phyloP scores from a whole-genome alignment of 2,113 vertebrate genomes.

The Dicaeum eximium region DNA sequence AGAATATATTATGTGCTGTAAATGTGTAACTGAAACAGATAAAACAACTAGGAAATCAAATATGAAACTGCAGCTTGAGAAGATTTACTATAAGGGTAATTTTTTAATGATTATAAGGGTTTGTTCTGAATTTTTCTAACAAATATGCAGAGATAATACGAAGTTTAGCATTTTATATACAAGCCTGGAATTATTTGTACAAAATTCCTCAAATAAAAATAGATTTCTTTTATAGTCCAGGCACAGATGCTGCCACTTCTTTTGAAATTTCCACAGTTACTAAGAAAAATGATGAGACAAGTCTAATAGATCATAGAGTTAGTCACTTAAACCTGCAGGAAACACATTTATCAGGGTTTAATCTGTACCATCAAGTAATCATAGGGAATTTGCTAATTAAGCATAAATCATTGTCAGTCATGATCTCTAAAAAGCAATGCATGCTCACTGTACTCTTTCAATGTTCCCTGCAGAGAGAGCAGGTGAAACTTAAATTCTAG shows the following conservation, averaged over 20 bases:
- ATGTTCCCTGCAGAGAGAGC: not conserved
- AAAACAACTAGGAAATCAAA: constrained; percentile 34
- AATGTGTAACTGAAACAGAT: constrained; percentile 36
- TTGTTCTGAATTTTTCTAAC: not conserved
- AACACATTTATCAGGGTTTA: constrained; percentile 59
- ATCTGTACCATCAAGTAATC: constrained; percentile 61
- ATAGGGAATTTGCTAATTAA: constrained; percentile 42
- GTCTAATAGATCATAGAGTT: constrained; percentile 46
- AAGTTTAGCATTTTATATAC: constrained; percentile 9
- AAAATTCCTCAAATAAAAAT: constrained; percentile 19
- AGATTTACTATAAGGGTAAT: constrained; percentile 1
- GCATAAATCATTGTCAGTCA: constrained; percentile 56
- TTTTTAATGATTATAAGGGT: not conserved
- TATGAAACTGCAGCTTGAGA: not conserved
- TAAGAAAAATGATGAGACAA: constrained; percentile 54
- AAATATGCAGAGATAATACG: not conserved
- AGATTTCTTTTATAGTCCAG: constrained; percentile 36
- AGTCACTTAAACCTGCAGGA: constrained; percentile 56
- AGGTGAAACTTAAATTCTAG: not conserved
- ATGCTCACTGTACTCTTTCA: not conserved
- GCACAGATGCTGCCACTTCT: constrained; percentile 27
- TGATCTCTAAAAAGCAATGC: not conserved
- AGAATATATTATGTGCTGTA: not conserved
- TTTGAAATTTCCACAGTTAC: constrained; percentile 51
- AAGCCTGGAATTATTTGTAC: constrained; percentile 43